Evolutionary conservation across 2,888 invertebrate genomes (phyloP).

Genomic region (Scelioninae gen. 2): DNA sequence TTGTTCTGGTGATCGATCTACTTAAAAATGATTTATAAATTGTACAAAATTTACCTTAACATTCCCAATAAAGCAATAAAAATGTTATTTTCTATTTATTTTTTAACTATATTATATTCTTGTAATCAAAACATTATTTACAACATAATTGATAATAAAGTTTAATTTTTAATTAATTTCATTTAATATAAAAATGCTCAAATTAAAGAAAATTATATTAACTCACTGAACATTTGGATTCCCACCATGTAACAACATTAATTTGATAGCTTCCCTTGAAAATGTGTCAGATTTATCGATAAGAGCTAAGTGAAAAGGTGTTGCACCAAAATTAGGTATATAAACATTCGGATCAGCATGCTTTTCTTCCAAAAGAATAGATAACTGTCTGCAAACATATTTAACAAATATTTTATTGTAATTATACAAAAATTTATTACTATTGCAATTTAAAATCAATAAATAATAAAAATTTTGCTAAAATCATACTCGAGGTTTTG

Average conservation of each 20-base stretch:
- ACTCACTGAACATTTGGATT: slow-evolving; percentile 84
- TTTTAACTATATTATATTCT: no score
- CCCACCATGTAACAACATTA: slow-evolving; percentile 83
- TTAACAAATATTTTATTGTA: slow-evolving; percentile 3
- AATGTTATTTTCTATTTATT: no score
- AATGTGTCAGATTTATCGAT: slow-evolving; percentile 82
- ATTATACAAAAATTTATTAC: not conserved
- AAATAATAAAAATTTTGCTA: no score
- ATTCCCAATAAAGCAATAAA: not conserved
- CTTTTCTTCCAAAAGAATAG: slow-evolving; percentile 76
- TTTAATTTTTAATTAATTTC: no score
- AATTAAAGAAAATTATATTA: not conserved
- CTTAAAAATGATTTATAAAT: no score
- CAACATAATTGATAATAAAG: no score
- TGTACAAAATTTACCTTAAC: no score
- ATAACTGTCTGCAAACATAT: slow-evolving; percentile 72
- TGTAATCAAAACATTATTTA: no score
- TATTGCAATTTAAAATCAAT: not conserved
- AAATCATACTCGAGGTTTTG: slow-evolving; percentile 78
- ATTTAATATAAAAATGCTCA: no score
- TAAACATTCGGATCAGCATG: slow-evolving; percentile 82
- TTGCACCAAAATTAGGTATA: slow-evolving; percentile 83
- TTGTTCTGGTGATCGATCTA: no score
- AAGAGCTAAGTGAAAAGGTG: slow-evolving; percentile 86
- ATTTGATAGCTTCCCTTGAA: slow-evolving; percentile 80